Evolutionary conservation across 2,888 invertebrate genomes (phyloP), one percentile per base, ranked within the genome.

Genomic region (Biston betularia): DNA sequence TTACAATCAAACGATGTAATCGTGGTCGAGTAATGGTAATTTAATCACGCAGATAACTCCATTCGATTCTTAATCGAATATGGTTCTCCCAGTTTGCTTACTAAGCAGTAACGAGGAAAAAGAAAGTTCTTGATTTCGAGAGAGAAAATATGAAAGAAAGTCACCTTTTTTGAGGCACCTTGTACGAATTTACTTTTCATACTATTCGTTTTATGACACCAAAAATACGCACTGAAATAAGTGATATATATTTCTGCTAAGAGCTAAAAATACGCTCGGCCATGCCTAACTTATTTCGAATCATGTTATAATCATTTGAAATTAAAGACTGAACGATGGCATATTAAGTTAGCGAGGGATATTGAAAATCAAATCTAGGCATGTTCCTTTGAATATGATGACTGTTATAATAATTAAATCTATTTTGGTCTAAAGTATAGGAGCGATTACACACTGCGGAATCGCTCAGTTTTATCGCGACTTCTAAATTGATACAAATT

Each of bases 301-400:
- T n/a, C 12, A n/a, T 35, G 8, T 34, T n/a, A 40, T 15, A 52
- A 34, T 14, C 14, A 8, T n/a, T 35, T 64, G 48, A 85, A 89
- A 83, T 83, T 85, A 86, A 92, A 92, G 92, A 92, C 92, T 92
- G 92, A 92, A 79, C 83, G 86, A 82, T 87, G 86, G 87, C 86
- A 86, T 88, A 81, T 87, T 87, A 85, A 74, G 81, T 84, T 85
- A 78, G 78, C 73, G 75, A 74, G 76, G 78, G 72, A 79, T 78
- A 67, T 76, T 77, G 69, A 67, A 40, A 70, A 75, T 24, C 10
- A 33, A 12, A 11, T 6, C 49, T 50, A 14, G n/a, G 3, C n/a
- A 35, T 50, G 50, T 48, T 48, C 24, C 48, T 48, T 49, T 50
- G 35, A 34, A 49, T 11, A 48, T 24, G 24, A 11, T 11, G 48